These are phyloP conservation scores for Heliothis peltigera DNA, from an alignment of 2,888 invertebrate genomes.

Conservation along the genomic window DNA sequence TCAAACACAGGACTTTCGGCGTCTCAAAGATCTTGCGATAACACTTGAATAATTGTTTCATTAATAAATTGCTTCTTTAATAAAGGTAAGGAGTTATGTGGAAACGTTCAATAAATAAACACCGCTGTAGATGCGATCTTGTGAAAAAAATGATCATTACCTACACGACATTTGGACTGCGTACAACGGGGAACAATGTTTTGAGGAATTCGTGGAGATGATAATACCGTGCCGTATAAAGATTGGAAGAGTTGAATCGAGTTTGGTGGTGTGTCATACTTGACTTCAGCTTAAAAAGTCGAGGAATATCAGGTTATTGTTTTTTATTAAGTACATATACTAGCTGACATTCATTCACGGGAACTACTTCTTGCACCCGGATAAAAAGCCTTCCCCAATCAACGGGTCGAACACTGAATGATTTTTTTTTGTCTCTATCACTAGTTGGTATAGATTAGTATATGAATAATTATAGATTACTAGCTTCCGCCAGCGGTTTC, in stretches of 20 bases:
- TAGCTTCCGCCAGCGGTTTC: too few relatives aligned
- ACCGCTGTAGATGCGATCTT: constrained; percentile 77
- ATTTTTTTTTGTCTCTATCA: too few relatives aligned
- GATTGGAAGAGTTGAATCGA: neutral
- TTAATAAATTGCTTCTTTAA: constrained; percentile 86
- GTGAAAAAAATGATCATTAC: constrained; percentile 81
- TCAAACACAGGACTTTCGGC: constrained; percentile 57
- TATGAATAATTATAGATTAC: too few relatives aligned
- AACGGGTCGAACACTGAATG: too few relatives aligned
- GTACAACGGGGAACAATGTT: constrained; percentile 72
- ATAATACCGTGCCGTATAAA: constrained; percentile 33
- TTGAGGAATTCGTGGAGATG: constrained; percentile 59
- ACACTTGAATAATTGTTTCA: constrained; percentile 85
- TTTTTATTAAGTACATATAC: too few relatives aligned
- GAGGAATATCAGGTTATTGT: too few relatives aligned
- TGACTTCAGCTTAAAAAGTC: too few relatives aligned
- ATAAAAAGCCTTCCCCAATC: too few relatives aligned
- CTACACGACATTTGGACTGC: constrained; percentile 71
- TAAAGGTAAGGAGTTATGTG: constrained; percentile 77
- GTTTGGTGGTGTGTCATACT: too few relatives aligned
- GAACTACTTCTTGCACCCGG: too few relatives aligned
- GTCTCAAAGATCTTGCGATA: constrained; percentile 77
- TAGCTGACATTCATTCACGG: too few relatives aligned
- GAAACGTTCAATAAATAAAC: constrained; percentile 77
- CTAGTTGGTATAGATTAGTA: too few relatives aligned